Conservation (phyloP, 2,797 vertebrate genomes). For the Gymnoscopelus microlampas region DNA sequence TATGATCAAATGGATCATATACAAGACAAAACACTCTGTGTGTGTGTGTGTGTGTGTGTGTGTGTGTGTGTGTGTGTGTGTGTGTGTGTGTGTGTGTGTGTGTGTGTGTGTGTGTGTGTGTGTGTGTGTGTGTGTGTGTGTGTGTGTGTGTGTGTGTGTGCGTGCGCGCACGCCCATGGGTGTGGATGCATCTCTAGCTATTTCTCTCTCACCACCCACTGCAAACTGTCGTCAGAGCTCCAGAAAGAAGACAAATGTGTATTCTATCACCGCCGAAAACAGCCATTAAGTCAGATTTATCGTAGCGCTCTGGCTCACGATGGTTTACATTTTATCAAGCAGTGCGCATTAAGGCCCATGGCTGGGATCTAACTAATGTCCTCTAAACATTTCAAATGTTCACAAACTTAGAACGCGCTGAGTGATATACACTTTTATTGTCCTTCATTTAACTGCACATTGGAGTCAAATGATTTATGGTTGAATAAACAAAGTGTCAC, state of each 20-base stretch:
- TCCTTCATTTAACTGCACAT: conserved; percentile 6
- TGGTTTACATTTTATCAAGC: conserved; percentile 29
- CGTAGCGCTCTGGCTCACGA: conserved; percentile 2
- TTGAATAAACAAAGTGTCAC: background rate
- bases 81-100: background rate
- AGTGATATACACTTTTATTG: conserved; percentile 33
- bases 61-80: too few species aligned
- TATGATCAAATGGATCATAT: conserved; percentile 38
- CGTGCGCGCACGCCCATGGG: too few species aligned
- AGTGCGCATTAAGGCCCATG: conserved; percentile 37
- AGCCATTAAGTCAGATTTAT: conserved; percentile 30
- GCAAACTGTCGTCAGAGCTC: conserved; percentile 4
- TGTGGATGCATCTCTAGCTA: too few species aligned
- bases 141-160: too few species aligned
- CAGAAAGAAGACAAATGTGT: conserved; percentile 18
- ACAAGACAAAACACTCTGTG: background rate
- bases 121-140: background rate
- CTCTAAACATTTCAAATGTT: conserved; percentile 11
- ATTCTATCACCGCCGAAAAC: conserved; percentile 8
- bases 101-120: background rate
- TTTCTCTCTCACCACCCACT: conserved; percentile 11
- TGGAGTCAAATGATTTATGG: conserved; percentile 6
- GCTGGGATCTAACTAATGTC: background rate
- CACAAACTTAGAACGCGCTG: conserved; percentile 30
- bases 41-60: too few species aligned